Evolutionary conservation across 1,140 invertebrate species (phyloP), one percentile per base, ranked within the genome.

Genomic region (Diuraphis noxia): DNA sequence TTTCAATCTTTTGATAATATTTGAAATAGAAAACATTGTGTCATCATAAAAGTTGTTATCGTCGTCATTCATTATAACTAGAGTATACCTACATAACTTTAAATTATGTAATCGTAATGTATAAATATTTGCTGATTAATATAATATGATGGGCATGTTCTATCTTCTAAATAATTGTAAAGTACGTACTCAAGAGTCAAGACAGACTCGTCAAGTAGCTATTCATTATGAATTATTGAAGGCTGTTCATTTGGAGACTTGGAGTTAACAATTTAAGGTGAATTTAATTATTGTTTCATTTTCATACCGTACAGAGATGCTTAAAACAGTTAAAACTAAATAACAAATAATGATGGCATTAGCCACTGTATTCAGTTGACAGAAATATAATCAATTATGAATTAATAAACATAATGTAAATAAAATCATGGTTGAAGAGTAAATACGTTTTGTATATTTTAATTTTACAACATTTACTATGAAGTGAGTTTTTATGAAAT

Each of bases 251-350:
- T 41, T 38, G 10, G 40, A 82, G 81, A 30, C 41, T 41, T 38
- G 10, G 40, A 82, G 81, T 82, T 40, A 82, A 82, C 38, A 40
- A 40, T 25, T 40, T 36, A 40, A 30, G 25, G 23, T 41, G 81
- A 82, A 82, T 82, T 41, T 82, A 41, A 82, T 82, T 82, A 82
- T 82, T 82, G 41, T 82, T 82, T 82, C 81, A 41, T 41, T 82
- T 82, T 82, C 81, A 19, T 82, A 82, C 30, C 5, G 30, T 72
- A 17, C 13, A 41, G 81, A 82, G 13, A 82, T 82, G 41, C 81
- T 82, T 41, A 82, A 82, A 41, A 82, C 30, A 82, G 40, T 82
- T 41, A 82, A 82, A 41, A 82, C 30, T 82, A 38, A 41, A 82
- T 41, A 82, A 82, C 81, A 43, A 82, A 82, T 40, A 82, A 41